Evolutionary conservation across 2,888 invertebrate genomes (phyloP).

Genomic region (Calephelis perditalis): DNA sequence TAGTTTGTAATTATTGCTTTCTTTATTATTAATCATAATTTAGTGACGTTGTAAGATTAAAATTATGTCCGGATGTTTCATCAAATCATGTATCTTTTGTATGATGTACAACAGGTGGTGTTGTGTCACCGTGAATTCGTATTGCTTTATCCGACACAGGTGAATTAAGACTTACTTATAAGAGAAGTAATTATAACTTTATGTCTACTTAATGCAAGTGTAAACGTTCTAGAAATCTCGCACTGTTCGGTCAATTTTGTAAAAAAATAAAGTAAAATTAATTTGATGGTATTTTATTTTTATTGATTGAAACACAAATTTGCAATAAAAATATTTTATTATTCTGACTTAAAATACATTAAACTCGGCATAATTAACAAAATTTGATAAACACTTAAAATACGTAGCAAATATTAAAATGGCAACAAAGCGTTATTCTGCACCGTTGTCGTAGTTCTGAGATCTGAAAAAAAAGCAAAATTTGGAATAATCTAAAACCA

Average conservation of each 20-base stretch:
- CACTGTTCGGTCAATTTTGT: slow-evolving; percentile 79
- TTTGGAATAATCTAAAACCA: no score
- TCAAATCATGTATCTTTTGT: slow-evolving; percentile 69
- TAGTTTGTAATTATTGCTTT: slow-evolving; percentile 71
- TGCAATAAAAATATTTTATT: slow-evolving; percentile 77
- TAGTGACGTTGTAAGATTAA: slow-evolving; percentile 66
- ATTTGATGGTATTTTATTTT: slow-evolving; percentile 59
- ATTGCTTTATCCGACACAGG: slow-evolving; percentile 70
- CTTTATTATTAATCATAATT: slow-evolving; percentile 73
- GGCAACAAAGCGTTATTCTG: slow-evolving; percentile 73
- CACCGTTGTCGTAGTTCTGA: slow-evolving; percentile 43
- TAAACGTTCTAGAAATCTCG: slow-evolving; percentile 79
- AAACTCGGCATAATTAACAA: slow-evolving; percentile 75
- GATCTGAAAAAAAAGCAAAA: slow-evolving; percentile 49
- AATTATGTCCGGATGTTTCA: slow-evolving; percentile 53
- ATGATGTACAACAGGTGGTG: slow-evolving; percentile 56
- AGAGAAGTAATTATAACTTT: slow-evolving; percentile 73
- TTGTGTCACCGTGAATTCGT: slow-evolving; percentile 48
- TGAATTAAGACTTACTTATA: slow-evolving; percentile 76
- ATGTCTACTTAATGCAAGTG: slow-evolving; percentile 79
- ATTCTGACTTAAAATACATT: slow-evolving; percentile 73
- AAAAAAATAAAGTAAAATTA: slow-evolving; percentile 75
- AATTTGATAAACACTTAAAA: slow-evolving; percentile 74
- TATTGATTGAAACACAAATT: slow-evolving; percentile 45
- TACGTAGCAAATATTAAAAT: slow-evolving; percentile 74